Conservation (phyloP, 2,113 vertebrate genomes). For the Bubo blakistoni region DNA sequence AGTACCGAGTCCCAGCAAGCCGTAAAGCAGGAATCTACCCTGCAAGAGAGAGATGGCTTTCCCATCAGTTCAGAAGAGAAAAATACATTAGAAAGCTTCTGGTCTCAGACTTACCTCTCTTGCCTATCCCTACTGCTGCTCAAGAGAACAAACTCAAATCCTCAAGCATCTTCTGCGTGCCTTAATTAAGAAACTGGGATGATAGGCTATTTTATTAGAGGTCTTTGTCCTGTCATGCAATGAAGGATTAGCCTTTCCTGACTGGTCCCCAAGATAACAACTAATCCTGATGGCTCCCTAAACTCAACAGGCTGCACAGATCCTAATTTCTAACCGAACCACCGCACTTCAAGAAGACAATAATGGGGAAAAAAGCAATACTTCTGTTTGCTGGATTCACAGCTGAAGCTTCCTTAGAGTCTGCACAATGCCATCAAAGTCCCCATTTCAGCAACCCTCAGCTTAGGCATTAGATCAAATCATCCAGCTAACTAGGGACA, state of each 20-base stretch:
- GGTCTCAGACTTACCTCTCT: not conserved
- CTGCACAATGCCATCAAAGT: not conserved
- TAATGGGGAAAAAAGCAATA: not conserved
- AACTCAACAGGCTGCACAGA: not conserved
- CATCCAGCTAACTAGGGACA: conserved; percentile 19
- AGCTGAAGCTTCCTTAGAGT: not conserved
- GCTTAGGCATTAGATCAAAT: not conserved
- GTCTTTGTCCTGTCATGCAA: conserved; percentile 2
- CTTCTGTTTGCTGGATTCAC: not conserved
- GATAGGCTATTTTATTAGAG: not conserved
- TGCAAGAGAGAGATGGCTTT: not conserved
- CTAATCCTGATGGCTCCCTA: not conserved
- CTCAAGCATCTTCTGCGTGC: not conserved
- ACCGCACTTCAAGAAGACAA: not conserved
- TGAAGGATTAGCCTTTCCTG: conserved; percentile 30
- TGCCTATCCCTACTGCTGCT: not conserved
- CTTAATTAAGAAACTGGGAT: conserved; percentile 10
- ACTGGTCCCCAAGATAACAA: not conserved
- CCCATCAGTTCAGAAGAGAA: not conserved
- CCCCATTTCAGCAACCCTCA: not conserved
- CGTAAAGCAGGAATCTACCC: not conserved
- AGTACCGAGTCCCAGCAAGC: not conserved
- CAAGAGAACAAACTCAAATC: not conserved
- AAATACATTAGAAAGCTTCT: not conserved
- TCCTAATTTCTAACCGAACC: not conserved